phyloP scores from a whole-genome alignment of 2,888 invertebrate genomes.

The Diploptera punctata region DNA sequence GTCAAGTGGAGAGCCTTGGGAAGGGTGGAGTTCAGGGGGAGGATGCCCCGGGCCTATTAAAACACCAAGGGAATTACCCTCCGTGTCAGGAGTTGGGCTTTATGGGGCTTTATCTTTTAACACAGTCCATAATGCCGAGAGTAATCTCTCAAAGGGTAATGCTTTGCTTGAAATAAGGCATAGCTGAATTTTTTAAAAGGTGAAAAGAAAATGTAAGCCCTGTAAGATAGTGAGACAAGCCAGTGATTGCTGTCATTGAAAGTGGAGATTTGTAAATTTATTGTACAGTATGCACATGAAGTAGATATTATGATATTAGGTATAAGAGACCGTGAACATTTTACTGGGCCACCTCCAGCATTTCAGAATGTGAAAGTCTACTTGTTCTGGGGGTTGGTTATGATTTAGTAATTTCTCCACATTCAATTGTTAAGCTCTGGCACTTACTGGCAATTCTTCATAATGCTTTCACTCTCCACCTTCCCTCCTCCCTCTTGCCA shows the following conservation, averaged over 20 bases:
- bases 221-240: conserved; percentile 25
- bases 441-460: conserved; percentile 16
- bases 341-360: conserved; percentile 17
- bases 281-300: neutral
- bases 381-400: conserved; percentile 24
- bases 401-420: conserved; percentile 32
- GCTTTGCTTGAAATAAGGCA: conserved; percentile 37
- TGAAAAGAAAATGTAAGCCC: too few species aligned
- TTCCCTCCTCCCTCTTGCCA: neutral
- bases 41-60: conserved; percentile 47
- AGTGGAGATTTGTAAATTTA: conserved; percentile 18
- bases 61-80: conserved; percentile 60
- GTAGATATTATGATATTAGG: neutral
- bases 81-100: conserved; percentile 60
- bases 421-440: conserved; percentile 8
- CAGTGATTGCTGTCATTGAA: too few species aligned
- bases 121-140: conserved; percentile 61
- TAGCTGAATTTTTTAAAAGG: conserved; percentile 45
- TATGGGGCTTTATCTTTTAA: conserved; percentile 65
- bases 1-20: neutral
- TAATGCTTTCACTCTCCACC: too few species aligned
- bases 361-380: conserved; percentile 36
- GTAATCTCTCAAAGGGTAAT: conserved; percentile 45
- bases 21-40: conserved; percentile 2
- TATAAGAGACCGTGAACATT: neutral